phyloP scores from a whole-genome alignment of 2,797 vertebrate genomes.

The Bradypodion ventrale region DNA sequence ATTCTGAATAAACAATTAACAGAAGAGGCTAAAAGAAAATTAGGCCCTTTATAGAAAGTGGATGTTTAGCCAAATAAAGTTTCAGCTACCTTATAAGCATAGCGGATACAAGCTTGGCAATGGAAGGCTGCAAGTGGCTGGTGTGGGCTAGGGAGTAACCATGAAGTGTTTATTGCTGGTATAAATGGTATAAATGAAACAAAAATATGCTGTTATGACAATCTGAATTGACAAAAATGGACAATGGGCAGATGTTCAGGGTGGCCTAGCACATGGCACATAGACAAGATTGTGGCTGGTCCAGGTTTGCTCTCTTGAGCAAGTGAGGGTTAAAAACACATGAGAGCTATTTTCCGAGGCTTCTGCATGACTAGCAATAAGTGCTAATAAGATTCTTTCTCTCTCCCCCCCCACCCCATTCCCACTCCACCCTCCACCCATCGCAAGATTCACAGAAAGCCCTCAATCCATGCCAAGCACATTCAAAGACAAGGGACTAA shows the following conservation, averaged over 20 bases:
- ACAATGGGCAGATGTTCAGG: constrained; percentile 56
- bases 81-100: constrained; percentile 60
- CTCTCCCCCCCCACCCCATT: constrained; percentile 71
- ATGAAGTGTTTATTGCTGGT: constrained; percentile 51
- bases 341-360: constrained; percentile 77
- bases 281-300: constrained; percentile 18
- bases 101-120: constrained; percentile 61
- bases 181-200: constrained; percentile 59
- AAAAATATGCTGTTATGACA: constrained; percentile 60
- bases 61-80: constrained; percentile 63
- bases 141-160: constrained; percentile 4
- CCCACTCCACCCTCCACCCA: constrained; percentile 51
- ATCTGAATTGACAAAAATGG: constrained; percentile 54
- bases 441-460: constrained; percentile 91
- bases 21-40: constrained; percentile 58
- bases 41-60: constrained; percentile 58
- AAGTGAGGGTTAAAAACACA: constrained; percentile 82
- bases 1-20: constrained; percentile 60
- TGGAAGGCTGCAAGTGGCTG: not conserved
- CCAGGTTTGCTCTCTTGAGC: constrained; percentile 53
- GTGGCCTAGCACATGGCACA: constrained; percentile 29
- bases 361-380: constrained; percentile 88
- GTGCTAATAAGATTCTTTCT: constrained; percentile 89
- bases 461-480: constrained; percentile 94
- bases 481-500: constrained; percentile 95